Conservation (phyloP, 2,797 vertebrate genomes). For the Cuniculus paca region DNA sequence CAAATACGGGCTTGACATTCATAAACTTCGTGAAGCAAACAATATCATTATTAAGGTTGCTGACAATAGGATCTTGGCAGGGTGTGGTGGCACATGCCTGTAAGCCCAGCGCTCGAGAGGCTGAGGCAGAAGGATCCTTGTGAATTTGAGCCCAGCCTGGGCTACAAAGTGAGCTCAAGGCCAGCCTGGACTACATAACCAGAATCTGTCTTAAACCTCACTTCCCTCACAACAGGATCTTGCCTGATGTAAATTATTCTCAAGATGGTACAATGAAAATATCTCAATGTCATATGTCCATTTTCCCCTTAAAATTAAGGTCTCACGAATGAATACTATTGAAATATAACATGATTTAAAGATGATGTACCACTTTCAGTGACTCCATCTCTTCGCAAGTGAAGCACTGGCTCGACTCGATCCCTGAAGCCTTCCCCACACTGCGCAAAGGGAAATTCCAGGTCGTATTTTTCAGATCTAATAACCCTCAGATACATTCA, state of each 20-base stretch:
- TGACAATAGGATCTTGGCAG: not conserved
- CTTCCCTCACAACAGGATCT: not conserved
- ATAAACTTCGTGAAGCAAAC: conserved; percentile 31
- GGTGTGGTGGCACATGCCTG: not conserved
- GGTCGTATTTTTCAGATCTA: not conserved
- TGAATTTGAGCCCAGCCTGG: not conserved
- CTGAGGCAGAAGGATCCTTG: not conserved
- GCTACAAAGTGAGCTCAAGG: not conserved
- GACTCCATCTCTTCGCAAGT: not conserved
- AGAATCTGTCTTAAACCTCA: not conserved
- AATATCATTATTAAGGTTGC: not conserved
- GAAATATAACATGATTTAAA: not conserved
- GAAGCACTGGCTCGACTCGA: not conserved
- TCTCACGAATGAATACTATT: not conserved
- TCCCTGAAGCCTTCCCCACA: not conserved
- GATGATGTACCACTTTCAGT: not conserved
- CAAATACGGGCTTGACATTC: not conserved
- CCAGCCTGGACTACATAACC: not conserved
- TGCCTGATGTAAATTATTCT: not conserved
- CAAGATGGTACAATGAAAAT: conserved; percentile 10
- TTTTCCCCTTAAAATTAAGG: conserved; percentile 15
- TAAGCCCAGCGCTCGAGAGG: not conserved
- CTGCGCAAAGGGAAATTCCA: not conserved
- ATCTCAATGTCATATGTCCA: not conserved
- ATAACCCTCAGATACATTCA: not conserved